Conservation (phyloP, 2,113 vertebrate genomes). For the Scortum barcoo region DNA sequence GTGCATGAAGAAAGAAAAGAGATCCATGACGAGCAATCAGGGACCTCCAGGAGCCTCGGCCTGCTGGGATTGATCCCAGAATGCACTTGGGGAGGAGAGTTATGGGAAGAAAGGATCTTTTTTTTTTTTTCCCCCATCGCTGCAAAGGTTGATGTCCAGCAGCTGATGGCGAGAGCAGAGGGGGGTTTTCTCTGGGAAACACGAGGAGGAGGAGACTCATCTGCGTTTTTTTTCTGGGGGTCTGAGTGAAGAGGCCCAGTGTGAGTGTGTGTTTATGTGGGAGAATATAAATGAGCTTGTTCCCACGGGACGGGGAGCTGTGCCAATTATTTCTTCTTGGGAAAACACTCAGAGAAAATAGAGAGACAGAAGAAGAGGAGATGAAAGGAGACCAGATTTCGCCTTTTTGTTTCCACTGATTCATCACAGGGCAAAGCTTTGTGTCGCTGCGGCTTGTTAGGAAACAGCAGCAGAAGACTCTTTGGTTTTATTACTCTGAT, state of each 20-base stretch:
- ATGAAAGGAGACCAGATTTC: constrained; percentile 58
- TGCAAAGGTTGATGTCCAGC: constrained; percentile 14
- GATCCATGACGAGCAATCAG: constrained; percentile 52
- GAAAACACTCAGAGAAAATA: constrained; percentile 66
- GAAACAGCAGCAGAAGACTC: constrained; percentile 29
- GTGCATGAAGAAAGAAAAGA: constrained; percentile 48
- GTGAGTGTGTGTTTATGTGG: constrained; percentile 59
- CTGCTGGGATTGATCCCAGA: constrained; percentile 63
- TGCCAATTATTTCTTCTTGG: constrained; percentile 77
- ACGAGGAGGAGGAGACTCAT: not conserved
- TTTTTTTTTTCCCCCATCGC: constrained; percentile 1
- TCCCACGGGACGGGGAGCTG: constrained; percentile 64
- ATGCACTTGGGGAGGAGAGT: constrained; percentile 26
- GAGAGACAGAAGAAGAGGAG: constrained; percentile 42
- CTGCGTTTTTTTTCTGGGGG: constrained; percentile 12
- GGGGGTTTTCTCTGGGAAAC: constrained; percentile 31
- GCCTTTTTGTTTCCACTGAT: constrained; percentile 50
- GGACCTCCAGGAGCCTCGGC: constrained; percentile 43
- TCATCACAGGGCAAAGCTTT: constrained; percentile 33
- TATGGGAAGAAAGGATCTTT: constrained; percentile 3
- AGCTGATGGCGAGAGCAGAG: constrained; percentile 15
- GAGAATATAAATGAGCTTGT: constrained; percentile 62
- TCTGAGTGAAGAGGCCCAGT: not conserved
- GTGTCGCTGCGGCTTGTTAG: constrained; percentile 32
- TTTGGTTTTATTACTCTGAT: constrained; percentile 29